Evolutionary conservation across 1,140 invertebrate species (phyloP), one percentile per base, ranked within the genome.

Genomic region (Drosophila teissieri): DNA sequence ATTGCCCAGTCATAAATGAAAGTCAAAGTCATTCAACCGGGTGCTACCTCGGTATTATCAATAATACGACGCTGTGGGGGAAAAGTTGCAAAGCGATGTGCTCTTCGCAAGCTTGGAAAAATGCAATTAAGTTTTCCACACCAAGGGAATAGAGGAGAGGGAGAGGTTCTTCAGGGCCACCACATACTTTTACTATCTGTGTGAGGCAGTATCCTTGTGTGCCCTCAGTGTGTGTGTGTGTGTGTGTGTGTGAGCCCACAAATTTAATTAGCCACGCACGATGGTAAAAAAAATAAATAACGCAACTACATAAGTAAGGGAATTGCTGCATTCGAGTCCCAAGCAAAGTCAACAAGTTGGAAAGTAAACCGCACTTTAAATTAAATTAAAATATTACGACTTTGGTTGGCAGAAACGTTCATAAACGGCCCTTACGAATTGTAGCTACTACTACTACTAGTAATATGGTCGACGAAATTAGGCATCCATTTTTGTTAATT

Each of bases 251-350:
- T 73, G 40, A 73, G 34, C 31, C 58, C 40, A 51, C 54, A 77
- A 77, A 75, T 77, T 77, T 77, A 77, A 77, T 77, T 75, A 77
- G 73, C 54, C 48, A 48, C 49, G 34, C 72, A 68, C 60, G 64
- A 70, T 46, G 67, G 27, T 36, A 57, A 69, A 69, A 56, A 27
- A 34, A 57, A 57, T 15, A 22, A 49, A 57, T 48, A 42, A 62
- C 73, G 19, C 37, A 39, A 67, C 55, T 51, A 40, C 39, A 58
- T 52, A 46, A 60, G 39, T 37, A 65, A 48, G 46, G 24, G 48
- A 48, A 72, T 72, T 52, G 24, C 46, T 11, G 46, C 49, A 19
- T 8, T 44, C 3, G 10, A 46, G 27, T 7, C 12, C 31, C 8
- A 17, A 44, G 42, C 15, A 15, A 44, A 17, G 15, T 17, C 42